A percentile compares a stretch with the other conserved stretches of the same genome.
These are phyloP conservation scores for Loxodonta africana DNA, from an alignment of 2,113 vertebrate species.

Conservation along the genomic window DNA sequence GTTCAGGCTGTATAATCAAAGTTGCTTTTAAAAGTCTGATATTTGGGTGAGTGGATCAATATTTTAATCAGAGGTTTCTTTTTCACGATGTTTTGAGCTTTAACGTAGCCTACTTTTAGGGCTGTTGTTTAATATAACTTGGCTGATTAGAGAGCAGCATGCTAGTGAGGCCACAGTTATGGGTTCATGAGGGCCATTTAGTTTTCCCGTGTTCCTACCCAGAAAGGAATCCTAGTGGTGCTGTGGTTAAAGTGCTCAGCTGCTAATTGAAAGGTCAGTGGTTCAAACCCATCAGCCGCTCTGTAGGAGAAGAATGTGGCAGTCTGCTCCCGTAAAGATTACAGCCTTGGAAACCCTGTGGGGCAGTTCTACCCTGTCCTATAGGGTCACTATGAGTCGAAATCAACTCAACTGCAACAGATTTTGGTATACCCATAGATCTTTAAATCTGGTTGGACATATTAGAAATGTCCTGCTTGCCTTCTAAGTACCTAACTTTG, in stretches of 20 bases:
- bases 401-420: background rate
- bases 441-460: background rate
- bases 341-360: background rate
- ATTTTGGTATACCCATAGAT: too few relatives aligned
- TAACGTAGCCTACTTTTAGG: background rate
- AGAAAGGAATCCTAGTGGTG: background rate
- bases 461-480: background rate
- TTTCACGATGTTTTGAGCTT: constrained; percentile 5
- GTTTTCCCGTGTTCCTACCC: background rate
- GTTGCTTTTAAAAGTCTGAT: constrained; percentile 28
- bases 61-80: background rate
- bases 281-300: background rate
- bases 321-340: background rate
- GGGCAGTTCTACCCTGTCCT: background rate
- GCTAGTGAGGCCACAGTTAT: background rate
- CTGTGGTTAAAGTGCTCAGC: too few relatives aligned
- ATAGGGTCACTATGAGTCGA: background rate
- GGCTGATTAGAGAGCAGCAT: background rate
- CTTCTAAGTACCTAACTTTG: background rate
- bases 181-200: background rate
- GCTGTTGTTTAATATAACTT: background rate
- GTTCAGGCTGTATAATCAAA: background rate
- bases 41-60: background rate
- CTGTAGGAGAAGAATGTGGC: background rate
- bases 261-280: too few relatives aligned